Conservation (phyloP, 2,888 invertebrate genomes). For the Sepiola atlantica region DNA sequence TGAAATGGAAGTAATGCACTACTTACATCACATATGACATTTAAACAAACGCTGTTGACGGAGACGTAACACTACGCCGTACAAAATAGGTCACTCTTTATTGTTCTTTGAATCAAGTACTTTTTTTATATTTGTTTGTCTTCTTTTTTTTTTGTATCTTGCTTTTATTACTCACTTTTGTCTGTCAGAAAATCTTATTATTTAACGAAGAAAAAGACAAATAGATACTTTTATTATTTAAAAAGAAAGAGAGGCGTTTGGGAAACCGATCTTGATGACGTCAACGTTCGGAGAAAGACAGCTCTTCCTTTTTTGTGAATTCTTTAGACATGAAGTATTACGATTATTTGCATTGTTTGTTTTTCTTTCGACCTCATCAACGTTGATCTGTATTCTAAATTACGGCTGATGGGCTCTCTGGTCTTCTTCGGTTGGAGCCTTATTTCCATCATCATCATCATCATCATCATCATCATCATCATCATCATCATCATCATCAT, state of each 20-base stretch:
- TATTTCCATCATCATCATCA: constrained; percentile 14
- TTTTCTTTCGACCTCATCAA: too few species aligned
- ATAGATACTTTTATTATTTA: too few species aligned
- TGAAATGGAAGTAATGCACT: neutral
- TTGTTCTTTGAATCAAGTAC: neutral
- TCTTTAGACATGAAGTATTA: too few species aligned
- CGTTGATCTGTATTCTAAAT: too few species aligned
- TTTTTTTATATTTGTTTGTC: neutral
- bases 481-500: constrained; percentile 32
- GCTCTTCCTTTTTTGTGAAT: too few species aligned
- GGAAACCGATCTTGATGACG: too few species aligned
- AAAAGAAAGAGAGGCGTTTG: too few species aligned
- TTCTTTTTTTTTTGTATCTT: neutral
- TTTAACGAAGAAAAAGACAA: neutral
- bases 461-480: constrained; percentile 32
- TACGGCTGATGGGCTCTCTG: neutral
- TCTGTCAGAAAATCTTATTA: neutral
- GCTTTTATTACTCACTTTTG: neutral
- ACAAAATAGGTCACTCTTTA: neutral
- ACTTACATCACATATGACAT: neutral
- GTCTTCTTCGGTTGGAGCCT: neutral
- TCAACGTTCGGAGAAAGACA: too few species aligned
- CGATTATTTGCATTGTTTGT: too few species aligned
- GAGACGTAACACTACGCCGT: neutral
- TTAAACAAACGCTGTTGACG: neutral